A percentile compares a stretch with the other conserved stretches of the same genome.
phyloP scores from a whole-genome alignment of 64 coral and sea anemone species.

The Montipora foliosa region DNA sequence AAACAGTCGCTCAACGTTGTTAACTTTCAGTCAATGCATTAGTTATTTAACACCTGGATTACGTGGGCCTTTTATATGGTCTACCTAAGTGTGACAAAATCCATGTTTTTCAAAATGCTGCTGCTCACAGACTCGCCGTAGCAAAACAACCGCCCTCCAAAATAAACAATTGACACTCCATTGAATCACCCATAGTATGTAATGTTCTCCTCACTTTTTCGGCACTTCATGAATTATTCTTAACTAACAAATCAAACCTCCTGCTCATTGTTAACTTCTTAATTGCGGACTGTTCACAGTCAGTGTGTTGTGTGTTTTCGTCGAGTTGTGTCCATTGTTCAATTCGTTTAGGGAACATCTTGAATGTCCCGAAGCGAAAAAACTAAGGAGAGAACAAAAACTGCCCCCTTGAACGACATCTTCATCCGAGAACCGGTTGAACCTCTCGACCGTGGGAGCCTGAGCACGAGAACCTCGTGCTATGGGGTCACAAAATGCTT shows the following conservation, averaged over 20 bases:
- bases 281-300: neutral
- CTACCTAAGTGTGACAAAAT: neutral
- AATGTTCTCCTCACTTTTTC: neutral
- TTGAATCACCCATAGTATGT: neutral
- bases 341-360: neutral
- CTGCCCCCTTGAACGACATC: neutral
- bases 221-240: neutral
- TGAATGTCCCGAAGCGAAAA: neutral
- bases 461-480: no score
- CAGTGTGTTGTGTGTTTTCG: no score
- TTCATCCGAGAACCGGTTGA: no score
- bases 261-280: neutral
- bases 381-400: conserved; percentile 8
- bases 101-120: neutral
- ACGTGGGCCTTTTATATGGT: neutral
- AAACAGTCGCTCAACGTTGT: neutral
- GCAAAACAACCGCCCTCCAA: neutral
- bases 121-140: neutral
- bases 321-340: no score
- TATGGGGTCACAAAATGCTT: neutral
- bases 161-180: neutral
- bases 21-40: conserved; percentile 6
- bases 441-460: no score
- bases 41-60: neutral
- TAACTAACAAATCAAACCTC: conserved; percentile 1